Evolutionary conservation across 2,888 invertebrate species (phyloP).

Genomic region (Perithous albicinctus): DNA sequence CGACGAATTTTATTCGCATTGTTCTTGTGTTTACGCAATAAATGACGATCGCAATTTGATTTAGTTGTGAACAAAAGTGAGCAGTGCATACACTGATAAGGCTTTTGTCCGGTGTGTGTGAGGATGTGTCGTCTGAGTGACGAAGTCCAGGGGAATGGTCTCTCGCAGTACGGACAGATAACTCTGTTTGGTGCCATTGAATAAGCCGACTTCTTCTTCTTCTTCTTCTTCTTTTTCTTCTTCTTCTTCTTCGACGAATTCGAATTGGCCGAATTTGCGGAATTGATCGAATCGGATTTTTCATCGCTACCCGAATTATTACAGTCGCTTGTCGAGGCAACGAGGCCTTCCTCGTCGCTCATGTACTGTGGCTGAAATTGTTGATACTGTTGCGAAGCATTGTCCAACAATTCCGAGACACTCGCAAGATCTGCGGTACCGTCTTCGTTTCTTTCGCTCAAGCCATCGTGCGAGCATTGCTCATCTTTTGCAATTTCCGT

Average conservation of each 20-base stretch:
- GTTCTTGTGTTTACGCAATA: constrained; percentile 94
- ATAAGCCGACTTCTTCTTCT: constrained; percentile 97
- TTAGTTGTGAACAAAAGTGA: constrained; percentile 98
- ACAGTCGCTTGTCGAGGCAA: constrained; percentile 93
- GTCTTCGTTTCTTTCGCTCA: constrained; percentile 75
- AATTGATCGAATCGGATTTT: constrained; percentile 89
- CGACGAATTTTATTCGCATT: constrained; percentile 79
- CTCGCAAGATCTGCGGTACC: constrained; percentile 89
- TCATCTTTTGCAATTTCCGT: constrained; percentile 47
- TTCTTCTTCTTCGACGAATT: constrained; percentile 75
- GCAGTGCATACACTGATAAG: constrained; percentile 97
- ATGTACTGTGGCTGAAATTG: constrained; percentile 82
- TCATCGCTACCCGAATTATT: constrained; percentile 94
- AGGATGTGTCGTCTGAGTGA: constrained; percentile 97
- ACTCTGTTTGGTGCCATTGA: constrained; percentile 97
- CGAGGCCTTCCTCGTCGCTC: constrained; percentile 91
- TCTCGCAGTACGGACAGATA: constrained; percentile 95
- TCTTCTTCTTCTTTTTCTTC: constrained; percentile 80
- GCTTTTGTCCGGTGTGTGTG: constrained; percentile 98
- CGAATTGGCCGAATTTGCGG: constrained; percentile 85
- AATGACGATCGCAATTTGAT: constrained; percentile 98
- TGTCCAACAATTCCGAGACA: constrained; percentile 91
- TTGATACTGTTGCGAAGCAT: constrained; percentile 87
- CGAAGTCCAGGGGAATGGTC: constrained; percentile 98
- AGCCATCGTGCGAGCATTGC: constrained; percentile 42